phyloP scores from a whole-genome alignment of 1,140 invertebrate genomes.

The Cyclargus thomasi region DNA sequence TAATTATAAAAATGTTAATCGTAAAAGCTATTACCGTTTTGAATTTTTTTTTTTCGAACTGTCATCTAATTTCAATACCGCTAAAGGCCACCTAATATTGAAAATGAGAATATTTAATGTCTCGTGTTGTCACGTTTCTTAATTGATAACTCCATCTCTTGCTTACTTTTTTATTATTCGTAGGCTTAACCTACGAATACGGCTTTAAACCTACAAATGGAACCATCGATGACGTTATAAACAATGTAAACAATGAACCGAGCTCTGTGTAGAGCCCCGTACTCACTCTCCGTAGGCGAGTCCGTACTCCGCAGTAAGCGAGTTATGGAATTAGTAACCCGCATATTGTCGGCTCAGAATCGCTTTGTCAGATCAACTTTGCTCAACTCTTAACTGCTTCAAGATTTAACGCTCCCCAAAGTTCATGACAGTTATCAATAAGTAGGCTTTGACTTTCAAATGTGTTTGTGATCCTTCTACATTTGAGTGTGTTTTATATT shows the following conservation, averaged over 20 bases:
- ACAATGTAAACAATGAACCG: not conserved
- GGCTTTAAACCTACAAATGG: no score
- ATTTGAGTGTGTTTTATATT: no score
- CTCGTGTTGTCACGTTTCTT: no score
- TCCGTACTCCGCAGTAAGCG: slow-evolving; percentile 54
- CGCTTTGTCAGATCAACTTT: slow-evolving; percentile 11
- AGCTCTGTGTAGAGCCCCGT: not conserved
- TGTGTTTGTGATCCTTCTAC: not conserved
- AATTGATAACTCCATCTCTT: no score
- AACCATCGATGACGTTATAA: not conserved
- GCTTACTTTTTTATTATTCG: no score
- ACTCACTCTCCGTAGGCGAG: slow-evolving; percentile 31
- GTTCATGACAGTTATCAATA: not conserved
- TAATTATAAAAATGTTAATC: no score
- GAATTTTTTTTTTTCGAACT: no score
- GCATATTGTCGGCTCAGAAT: slow-evolving; percentile 12
- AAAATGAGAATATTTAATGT: no score
- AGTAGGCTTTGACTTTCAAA: not conserved
- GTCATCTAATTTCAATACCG: no score
- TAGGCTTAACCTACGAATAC: no score
- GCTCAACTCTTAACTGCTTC: not conserved
- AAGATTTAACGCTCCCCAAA: not conserved
- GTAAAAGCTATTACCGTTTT: no score
- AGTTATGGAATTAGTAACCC: slow-evolving; percentile 53
- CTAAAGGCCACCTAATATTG: no score